phyloP scores from a whole-genome alignment of 2,888 invertebrate species.

The Geotrupes spiniger region DNA sequence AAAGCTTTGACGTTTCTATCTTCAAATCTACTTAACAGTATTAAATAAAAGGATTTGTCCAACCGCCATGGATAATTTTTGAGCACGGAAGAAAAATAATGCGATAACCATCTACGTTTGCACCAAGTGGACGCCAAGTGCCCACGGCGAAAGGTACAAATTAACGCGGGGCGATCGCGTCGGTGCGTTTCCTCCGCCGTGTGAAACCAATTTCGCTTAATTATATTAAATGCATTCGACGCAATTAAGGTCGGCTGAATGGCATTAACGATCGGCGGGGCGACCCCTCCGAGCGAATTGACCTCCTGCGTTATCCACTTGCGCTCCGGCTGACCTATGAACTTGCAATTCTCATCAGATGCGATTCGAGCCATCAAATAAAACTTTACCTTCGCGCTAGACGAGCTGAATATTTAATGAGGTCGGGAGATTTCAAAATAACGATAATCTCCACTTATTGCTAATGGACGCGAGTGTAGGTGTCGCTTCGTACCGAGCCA shows the following conservation, averaged over 20 bases:
- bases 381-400: constrained; percentile 31
- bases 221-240: constrained; percentile 5
- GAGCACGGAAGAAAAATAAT: too few relatives aligned
- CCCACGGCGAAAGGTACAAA: not conserved
- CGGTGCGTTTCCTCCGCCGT: not conserved
- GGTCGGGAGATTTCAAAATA: constrained; percentile 16
- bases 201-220: constrained; percentile 4
- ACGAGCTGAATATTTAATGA: constrained; percentile 31
- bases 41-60: too few relatives aligned
- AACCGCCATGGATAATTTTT: too few relatives aligned
- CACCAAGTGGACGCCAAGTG: not conserved
- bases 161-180: not conserved
- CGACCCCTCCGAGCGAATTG: not conserved
- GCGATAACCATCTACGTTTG: too few relatives aligned
- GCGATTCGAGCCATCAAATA: constrained; percentile 27
- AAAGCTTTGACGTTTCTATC: too few relatives aligned
- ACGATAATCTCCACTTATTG: constrained; percentile 12
- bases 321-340: constrained; percentile 21
- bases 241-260: constrained; percentile 16
- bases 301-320: constrained; percentile 24
- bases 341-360: constrained; percentile 24
- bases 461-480: constrained; percentile 7
- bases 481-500: too few relatives aligned
- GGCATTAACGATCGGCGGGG: constrained; percentile 10
- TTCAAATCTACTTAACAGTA: too few relatives aligned